A percentile compares a stretch with the other conserved stretches of the same genome.
Evolutionary conservation across 2,888 invertebrate genomes (phyloP).

Genomic region (Sycophila texana): DNA sequence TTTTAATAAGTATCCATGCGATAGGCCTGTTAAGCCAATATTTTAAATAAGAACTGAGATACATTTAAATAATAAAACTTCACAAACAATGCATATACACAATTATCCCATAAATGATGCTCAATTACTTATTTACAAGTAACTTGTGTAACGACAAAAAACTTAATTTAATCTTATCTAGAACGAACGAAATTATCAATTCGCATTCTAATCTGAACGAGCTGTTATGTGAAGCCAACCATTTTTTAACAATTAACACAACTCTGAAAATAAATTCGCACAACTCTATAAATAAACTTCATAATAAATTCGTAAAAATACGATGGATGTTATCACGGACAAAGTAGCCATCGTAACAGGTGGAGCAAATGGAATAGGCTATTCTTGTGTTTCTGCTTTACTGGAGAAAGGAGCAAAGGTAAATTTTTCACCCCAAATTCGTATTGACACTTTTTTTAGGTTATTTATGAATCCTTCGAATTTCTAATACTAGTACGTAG

Average conservation of each 20-base stretch:
- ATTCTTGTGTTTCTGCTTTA: constrained; percentile 7
- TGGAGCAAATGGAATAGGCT: constrained; percentile 36
- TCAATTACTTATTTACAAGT: too few species aligned
- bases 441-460: too few species aligned
- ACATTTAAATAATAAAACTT: too few species aligned
- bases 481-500: constrained; percentile 25
- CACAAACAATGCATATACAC: too few species aligned
- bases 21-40: too few species aligned
- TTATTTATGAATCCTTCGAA: not conserved
- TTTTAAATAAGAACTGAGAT: too few species aligned
- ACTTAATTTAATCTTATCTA: constrained; percentile 27
- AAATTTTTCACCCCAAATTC: too few species aligned
- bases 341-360: constrained; percentile 43
- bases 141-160: not conserved
- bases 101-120: too few species aligned
- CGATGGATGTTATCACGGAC: constrained; percentile 2
- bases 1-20: too few species aligned
- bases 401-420: constrained; percentile 18
- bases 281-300: too few species aligned
- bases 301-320: not conserved
- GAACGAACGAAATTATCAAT: not conserved
- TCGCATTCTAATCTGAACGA: not conserved
- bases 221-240: not conserved
- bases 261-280: not conserved
- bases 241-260: not conserved